phyloP scores from a whole-genome alignment of 1,140 invertebrate genomes.

The Ceratina calcarata region DNA sequence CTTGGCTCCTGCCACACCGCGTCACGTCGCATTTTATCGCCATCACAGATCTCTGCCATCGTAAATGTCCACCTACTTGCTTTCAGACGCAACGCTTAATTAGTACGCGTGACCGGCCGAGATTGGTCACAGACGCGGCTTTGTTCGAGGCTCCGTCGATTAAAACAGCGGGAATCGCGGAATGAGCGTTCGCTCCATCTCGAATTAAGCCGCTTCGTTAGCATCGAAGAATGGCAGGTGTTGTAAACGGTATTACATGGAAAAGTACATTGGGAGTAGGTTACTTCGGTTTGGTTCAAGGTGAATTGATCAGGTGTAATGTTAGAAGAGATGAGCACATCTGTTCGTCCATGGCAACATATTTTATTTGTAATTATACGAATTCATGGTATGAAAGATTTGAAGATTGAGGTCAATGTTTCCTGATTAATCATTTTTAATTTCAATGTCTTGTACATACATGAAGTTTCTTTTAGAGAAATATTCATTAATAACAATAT shows the following conservation, averaged over 20 bases:
- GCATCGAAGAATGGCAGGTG: slow-evolving; percentile 54
- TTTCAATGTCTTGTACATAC: no score
- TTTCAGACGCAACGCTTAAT: slow-evolving; percentile 44
- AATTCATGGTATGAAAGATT: no score
- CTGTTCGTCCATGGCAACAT: slow-evolving; percentile 1
- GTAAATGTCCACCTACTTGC: slow-evolving; percentile 51
- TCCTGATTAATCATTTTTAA: no score
- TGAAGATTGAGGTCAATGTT: no score
- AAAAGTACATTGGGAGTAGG: slow-evolving; percentile 44
- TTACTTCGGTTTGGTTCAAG: slow-evolving; percentile 41
- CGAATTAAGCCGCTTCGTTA: slow-evolving; percentile 49
- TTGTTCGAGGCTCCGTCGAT: slow-evolving; percentile 58
- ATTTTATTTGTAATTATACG: neutral
- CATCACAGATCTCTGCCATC: neutral
- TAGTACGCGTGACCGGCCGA: slow-evolving; percentile 48
- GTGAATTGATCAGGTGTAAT: slow-evolving; percentile 30
- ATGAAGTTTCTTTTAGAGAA: no score
- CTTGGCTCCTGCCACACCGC: neutral
- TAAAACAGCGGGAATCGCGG: slow-evolving; percentile 38
- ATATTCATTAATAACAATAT: no score
- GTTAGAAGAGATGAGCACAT: neutral
- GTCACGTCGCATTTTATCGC: neutral
- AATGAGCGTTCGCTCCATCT: neutral
- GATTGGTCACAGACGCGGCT: slow-evolving; percentile 60
- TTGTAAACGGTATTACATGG: slow-evolving; percentile 26